A percentile compares a stretch with the other conserved stretches of the same genome.
Evolutionary conservation across 2,113 vertebrate genomes (phyloP).

Genomic region (Myrmophylax atrothorax): DNA sequence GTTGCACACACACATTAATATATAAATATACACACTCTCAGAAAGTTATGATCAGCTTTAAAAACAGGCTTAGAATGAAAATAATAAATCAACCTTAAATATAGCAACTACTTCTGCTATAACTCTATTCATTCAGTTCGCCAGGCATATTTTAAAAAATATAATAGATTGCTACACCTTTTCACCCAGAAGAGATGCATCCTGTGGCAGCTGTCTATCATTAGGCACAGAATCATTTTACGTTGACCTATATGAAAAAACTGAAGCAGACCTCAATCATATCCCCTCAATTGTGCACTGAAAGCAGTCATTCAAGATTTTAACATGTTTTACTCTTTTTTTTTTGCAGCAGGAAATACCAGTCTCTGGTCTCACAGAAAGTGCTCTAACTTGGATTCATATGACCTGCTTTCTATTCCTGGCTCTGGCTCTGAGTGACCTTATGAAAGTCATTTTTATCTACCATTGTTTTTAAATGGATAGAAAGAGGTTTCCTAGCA

Average conservation of each 20-base stretch:
- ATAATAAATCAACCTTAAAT: slow-evolving; percentile 9
- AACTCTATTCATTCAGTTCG: background rate
- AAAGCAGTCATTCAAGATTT: slow-evolving; percentile 38
- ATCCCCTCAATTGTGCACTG: background rate
- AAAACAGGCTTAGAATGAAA: slow-evolving; percentile 4
- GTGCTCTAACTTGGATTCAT: slow-evolving; percentile 44
- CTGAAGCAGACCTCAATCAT: slow-evolving; percentile 37
- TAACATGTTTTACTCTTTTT: background rate
- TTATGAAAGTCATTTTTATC: slow-evolving; percentile 39
- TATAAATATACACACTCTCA: background rate
- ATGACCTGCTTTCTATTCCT: slow-evolving; percentile 59
- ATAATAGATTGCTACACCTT: background rate
- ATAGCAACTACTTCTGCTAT: background rate
- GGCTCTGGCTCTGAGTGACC: slow-evolving; percentile 33
- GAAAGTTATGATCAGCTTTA: slow-evolving; percentile 9
- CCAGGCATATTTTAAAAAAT: background rate
- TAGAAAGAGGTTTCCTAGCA: background rate
- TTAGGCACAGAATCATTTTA: background rate
- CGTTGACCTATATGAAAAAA: background rate
- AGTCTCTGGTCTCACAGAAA: slow-evolving; percentile 23
- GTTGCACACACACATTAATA: background rate
- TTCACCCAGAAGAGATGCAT: background rate
- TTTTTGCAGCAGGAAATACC: slow-evolving; percentile 32
- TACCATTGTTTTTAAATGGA: slow-evolving; percentile 47
- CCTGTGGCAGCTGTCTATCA: slow-evolving; percentile 29